A percentile compares a stretch with the other conserved stretches of the same genome.
phyloP scores from a whole-genome alignment of 2,113 vertebrate species.

The Origma solitaria region DNA sequence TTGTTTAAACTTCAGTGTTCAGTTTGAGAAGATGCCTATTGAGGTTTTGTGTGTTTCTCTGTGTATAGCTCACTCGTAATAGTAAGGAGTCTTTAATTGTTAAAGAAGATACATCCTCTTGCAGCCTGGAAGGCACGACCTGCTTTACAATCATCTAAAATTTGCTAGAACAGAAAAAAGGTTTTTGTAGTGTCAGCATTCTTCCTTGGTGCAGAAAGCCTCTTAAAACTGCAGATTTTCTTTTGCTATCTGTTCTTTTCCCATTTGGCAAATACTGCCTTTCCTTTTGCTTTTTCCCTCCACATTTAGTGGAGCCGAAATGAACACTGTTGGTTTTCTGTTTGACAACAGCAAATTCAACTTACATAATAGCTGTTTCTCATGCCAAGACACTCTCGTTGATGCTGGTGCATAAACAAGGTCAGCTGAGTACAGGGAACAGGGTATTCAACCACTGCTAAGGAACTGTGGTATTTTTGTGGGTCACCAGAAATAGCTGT shows the following conservation, averaged over 20 bases:
- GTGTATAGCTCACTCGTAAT: background rate
- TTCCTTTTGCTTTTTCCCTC: background rate
- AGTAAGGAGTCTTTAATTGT: background rate
- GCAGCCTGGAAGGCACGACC: background rate
- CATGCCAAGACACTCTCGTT: background rate
- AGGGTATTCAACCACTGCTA: conserved; percentile 24
- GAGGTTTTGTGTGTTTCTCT: background rate
- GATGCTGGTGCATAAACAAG: conserved; percentile 43
- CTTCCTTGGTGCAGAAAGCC: background rate
- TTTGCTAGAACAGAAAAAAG: background rate
- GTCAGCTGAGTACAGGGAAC: conserved; percentile 54
- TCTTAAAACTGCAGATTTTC: background rate
- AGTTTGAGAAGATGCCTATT: background rate
- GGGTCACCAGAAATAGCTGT: conserved; percentile 50
- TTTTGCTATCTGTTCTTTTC: background rate
- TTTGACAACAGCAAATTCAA: conserved; percentile 40
- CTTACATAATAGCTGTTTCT: conserved; percentile 44
- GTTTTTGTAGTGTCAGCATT: background rate
- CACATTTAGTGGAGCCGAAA: background rate
- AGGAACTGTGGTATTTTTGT: conserved; percentile 33
- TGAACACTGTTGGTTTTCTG: background rate
- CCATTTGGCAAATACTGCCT: background rate
- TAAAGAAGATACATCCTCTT: background rate
- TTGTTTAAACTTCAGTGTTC: background rate
- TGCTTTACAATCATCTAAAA: background rate